Evolutionary conservation across 2,888 invertebrate genomes (phyloP).

Genomic region (Morpho deidamia): DNA sequence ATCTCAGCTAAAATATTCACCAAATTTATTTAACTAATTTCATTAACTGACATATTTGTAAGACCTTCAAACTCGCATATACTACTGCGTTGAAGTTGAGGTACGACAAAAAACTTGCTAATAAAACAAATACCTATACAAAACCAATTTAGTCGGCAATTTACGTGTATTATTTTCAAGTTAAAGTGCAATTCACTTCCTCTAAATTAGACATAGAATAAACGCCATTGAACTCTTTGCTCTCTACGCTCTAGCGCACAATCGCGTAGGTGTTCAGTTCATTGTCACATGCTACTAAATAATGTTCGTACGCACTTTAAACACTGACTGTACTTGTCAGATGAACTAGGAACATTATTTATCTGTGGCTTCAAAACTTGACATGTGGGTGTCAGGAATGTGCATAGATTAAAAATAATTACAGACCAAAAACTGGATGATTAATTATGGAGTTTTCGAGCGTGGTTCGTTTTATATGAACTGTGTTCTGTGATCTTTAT

Average conservation of each 20-base stretch:
- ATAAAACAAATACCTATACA: not conserved
- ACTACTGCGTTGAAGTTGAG: no score
- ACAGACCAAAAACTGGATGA: slow-evolving; percentile 18
- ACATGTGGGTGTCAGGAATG: slow-evolving; percentile 32
- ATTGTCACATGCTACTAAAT: slow-evolving; percentile 21
- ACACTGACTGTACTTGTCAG: slow-evolving; percentile 7
- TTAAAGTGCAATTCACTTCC: not conserved
- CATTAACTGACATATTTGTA: no score
- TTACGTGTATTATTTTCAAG: slow-evolving; percentile 2
- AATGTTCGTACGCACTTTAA: slow-evolving; percentile 19
- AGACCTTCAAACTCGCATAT: no score
- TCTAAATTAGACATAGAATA: not conserved
- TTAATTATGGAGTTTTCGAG: slow-evolving; percentile 12
- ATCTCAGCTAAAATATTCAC: no score
- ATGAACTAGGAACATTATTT: slow-evolving; percentile 6
- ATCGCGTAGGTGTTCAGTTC: slow-evolving; percentile 20
- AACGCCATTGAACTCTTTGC: slow-evolving; percentile 13
- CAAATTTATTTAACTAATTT: no score
- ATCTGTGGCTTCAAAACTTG: slow-evolving; percentile 14
- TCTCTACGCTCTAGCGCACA: slow-evolving; percentile 27
- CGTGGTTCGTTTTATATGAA: slow-evolving; percentile 7
- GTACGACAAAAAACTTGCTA: no score
- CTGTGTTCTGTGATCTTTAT: slow-evolving; percentile 2
- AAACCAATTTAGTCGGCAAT: not conserved
- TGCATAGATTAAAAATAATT: slow-evolving; percentile 32